Base-by-base conservation (phyloP, 2,888 invertebrate species). In the Sabellastarte sp. region DNA sequence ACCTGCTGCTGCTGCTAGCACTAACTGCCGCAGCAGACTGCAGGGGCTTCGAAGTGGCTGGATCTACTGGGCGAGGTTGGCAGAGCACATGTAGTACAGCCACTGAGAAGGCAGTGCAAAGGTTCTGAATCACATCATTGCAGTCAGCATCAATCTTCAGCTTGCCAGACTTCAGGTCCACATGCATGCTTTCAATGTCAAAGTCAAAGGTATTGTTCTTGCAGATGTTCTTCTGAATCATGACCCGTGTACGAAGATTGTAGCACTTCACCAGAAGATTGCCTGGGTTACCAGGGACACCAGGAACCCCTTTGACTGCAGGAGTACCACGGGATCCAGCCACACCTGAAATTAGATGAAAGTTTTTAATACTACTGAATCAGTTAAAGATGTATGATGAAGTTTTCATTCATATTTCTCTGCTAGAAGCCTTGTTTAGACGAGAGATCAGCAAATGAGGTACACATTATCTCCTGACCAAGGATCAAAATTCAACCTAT, bases 41-140 rank as follows among this genome's bases (percentile, higher is more conserved):
- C 69, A 70, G 30, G 65, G 63, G 3, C 20, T 41, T 41, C 41
- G 41, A 41, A 15, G 10, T 10, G 41, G 41, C 41, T 20, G 20
- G 10, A 63, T 53, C 26, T 53, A 20, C 53, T 4, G 77, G 76
- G 57, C 85, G 82, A 0, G 86, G 86, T 73, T 86, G 85, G 71
- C 85, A 86, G 20, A 86, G 78, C n/a, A 86, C 85, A 70, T 86
- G 85, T 26, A 86, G 77, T 4, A 86, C 76, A n/a, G 85, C 78
- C 5, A 86, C 82, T 57, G 82, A 79, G 76, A 86, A 86, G 5
- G 85, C 81, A 60, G 83, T 73, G 24, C 85, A 84, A 10, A 86
- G 76, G 65, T 85, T 84, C 73, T 86, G 85, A 2, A 84, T 84
- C 15, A 85, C 82, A 63, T 84, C 78, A 61, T 65, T 58, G 60